These are phyloP conservation scores for Danionella dracula DNA, from an alignment of 2,797 vertebrate species.

Conservation along the genomic window DNA sequence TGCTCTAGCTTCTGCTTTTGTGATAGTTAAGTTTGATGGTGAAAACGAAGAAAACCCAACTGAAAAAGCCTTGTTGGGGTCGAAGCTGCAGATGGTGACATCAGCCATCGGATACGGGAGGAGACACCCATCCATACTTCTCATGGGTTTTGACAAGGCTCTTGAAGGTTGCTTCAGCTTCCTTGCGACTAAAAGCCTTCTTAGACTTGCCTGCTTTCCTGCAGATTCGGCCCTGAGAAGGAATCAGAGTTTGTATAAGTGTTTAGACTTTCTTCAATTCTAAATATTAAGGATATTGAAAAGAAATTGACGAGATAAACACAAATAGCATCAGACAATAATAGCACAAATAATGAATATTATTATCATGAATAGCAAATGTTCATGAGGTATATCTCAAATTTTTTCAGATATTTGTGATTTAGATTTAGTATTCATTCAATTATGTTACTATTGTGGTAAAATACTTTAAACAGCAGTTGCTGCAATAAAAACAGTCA, in stretches of 20 bases:
- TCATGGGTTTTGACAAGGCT: slow-evolving; percentile 99
- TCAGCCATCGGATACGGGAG: slow-evolving; percentile 98
- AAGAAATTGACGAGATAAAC: no score
- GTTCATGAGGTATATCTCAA: no score
- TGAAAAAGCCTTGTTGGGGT: slow-evolving; percentile 37
- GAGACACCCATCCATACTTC: slow-evolving; percentile 99
- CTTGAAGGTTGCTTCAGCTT: slow-evolving; percentile 98
- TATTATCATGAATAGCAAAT: no score
- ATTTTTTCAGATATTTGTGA: no score
- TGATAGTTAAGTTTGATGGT: slow-evolving; percentile 53
- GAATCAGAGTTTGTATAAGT: neutral
- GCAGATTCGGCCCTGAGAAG: slow-evolving; percentile 89
- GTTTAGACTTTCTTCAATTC: no score
- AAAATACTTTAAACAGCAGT: no score
- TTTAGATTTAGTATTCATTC: no score
- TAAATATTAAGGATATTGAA: no score
- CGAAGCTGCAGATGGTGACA: slow-evolving; percentile 8
- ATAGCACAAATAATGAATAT: no score
- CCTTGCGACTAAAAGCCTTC: slow-evolving; percentile 98
- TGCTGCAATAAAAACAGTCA: no score
- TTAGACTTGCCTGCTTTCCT: slow-evolving; percentile 98
- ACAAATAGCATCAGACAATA: no score
- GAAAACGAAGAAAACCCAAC: slow-evolving; percentile 40
- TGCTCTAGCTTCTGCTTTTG: slow-evolving; percentile 62
- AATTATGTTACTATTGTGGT: no score